Base-by-base conservation (phyloP, 2,113 vertebrate genomes). In the Megaceryle maxima region DNA sequence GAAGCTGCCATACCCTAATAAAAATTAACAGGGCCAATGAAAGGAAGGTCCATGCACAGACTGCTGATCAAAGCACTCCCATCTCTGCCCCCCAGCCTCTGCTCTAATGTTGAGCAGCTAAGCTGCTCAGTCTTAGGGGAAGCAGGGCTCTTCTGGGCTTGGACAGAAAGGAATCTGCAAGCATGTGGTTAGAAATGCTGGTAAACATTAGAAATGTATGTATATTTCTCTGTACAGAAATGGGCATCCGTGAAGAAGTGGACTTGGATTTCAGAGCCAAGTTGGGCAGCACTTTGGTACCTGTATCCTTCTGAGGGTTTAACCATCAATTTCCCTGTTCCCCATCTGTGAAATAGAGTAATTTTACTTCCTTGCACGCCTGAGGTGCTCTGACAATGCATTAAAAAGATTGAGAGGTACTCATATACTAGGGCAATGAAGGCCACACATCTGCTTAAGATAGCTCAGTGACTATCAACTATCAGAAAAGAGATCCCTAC, bases 381-480 rank as follows among this genome's bases (percentile, higher is more conserved):
- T 96, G 94, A 96, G 73, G 86, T 93, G 69, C 57, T 94, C 93
- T 96, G 95, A 94, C 93, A 96, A 94, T 87, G 77, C 90, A 93
- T 96, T 94, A 94, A 96, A 96, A 97, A 97, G 95, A 97, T 93
- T 95, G 92, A 94, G 83, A 97, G 94, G 90, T 94, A 81, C 69
- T 95, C 83, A 87, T 83, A 89, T 53, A 82, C 64, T 68, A 93
- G 94, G 83, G 86, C 92, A 96, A 94, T 66, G 95, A 95, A 94
- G 96, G 95, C 95, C 92, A 95, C 86, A 93, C 50, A 91, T 92
- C 79, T 93, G 83, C 83, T 78, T 88, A 93, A 92, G 92, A 96
- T n/a, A 96, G 88, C 85, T 88, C 86, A 63, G 83, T 92, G 84
- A 96, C 72, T 87, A 95, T 80, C 35, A 78, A 2, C 73, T 82